Evolutionary conservation across 2,113 vertebrate species (phyloP).

Genomic region (Forbesichthys papilliferus): DNA sequence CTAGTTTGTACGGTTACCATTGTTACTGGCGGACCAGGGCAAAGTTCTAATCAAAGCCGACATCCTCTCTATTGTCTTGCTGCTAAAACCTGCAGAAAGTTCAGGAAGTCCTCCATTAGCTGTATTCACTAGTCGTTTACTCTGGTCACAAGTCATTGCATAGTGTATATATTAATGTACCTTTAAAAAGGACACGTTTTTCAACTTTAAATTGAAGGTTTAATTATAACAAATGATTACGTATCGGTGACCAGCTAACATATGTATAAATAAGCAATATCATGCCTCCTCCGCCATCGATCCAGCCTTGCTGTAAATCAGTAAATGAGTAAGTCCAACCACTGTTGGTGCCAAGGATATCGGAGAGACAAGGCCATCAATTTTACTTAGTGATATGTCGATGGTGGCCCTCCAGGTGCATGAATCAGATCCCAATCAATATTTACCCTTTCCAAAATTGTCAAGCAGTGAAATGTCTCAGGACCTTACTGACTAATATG

Average conservation of each 20-base stretch:
- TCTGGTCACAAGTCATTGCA: neutral
- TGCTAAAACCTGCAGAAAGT: slow-evolving; percentile 39
- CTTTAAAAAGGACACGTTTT: too few relatives aligned
- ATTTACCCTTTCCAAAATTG: neutral
- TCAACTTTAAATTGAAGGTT: neutral
- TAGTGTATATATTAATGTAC: neutral
- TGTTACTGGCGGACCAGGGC: slow-evolving; percentile 44
- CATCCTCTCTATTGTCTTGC: slow-evolving; percentile 56
- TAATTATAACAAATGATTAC: neutral
- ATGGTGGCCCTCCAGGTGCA: slow-evolving; percentile 8
- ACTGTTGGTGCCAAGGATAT: slow-evolving; percentile 7
- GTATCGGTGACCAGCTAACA: neutral
- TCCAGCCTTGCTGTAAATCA: slow-evolving; percentile 1
- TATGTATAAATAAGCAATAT: neutral
- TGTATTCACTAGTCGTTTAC: slow-evolving; percentile 3
- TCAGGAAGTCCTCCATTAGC: slow-evolving; percentile 45
- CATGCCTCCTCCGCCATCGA: neutral
- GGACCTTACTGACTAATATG: neutral
- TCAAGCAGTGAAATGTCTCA: slow-evolving; percentile 13
- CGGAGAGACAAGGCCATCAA: slow-evolving; percentile 24
- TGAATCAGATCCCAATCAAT: slow-evolving; percentile 36
- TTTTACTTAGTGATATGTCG: slow-evolving; percentile 20
- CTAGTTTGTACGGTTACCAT: slow-evolving; percentile 53
- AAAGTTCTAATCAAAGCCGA: slow-evolving; percentile 36
- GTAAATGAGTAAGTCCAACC: slow-evolving; percentile 13